Percentiles rank a stretch among this genome's conserved stretches.
These are phyloP conservation scores for Lathronympha strigana DNA, from an alignment of 2,888 invertebrate species.

Conservation along the genomic window DNA sequence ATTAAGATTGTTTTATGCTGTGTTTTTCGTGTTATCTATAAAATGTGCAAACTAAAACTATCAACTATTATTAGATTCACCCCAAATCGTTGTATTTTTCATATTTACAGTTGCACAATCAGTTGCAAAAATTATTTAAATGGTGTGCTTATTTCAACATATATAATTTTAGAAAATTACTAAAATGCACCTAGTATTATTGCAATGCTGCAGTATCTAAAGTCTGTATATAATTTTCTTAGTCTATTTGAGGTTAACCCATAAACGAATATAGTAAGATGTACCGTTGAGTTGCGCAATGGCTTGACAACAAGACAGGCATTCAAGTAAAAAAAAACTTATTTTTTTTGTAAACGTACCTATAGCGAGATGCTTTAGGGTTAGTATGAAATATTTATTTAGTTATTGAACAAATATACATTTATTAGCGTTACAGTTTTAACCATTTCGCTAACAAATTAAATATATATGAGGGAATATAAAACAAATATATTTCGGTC, in stretches of 20 bases:
- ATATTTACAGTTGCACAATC: slow-evolving; percentile 1
- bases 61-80: too few species aligned
- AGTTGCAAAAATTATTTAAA: slow-evolving; percentile 18
- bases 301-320: slow-evolving; percentile 2
- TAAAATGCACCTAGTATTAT: slow-evolving; percentile 15
- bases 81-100: too few species aligned
- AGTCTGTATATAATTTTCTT: slow-evolving; percentile 19
- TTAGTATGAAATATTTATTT: too few species aligned
- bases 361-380: too few species aligned
- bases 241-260: background rate
- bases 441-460: too few species aligned
- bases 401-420: too few species aligned
- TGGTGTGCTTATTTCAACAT: slow-evolving; percentile 1
- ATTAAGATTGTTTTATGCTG: too few species aligned
- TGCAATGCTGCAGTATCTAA: slow-evolving; percentile 2
- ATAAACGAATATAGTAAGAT: background rate
- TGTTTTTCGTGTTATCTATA: too few species aligned
- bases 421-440: too few species aligned
- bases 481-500: too few species aligned
- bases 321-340: background rate
- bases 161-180: slow-evolving; percentile 26
- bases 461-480: too few species aligned
- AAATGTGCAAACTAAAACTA: too few species aligned
- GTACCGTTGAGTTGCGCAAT: slow-evolving; percentile 15
- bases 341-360: background rate